Base-by-base conservation (phyloP, 1,140 invertebrate genomes). In the Brevipalpus yothersi region DNA sequence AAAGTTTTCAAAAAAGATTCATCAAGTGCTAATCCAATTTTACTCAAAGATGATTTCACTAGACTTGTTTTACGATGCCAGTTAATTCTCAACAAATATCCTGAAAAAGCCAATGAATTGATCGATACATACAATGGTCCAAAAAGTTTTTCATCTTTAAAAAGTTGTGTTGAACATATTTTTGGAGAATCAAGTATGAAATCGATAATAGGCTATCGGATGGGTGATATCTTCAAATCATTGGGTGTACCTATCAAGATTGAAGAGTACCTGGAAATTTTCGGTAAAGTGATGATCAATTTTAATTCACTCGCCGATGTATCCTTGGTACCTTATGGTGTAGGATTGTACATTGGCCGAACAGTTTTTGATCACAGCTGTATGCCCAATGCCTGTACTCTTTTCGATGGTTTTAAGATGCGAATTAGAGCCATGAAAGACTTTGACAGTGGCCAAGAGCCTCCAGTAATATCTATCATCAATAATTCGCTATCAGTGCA, bases 281-380 rank as follows among this genome's bases (percentile, higher is more conserved):
- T n/a, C n/a, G n/a, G n/a, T n/a, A n/a, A n/a, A n/a, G n/a, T n/a
- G n/a, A n/a, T n/a, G n/a, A n/a, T n/a, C n/a, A n/a, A n/a, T n/a
- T n/a, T n/a, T n/a, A n/a, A n/a, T n/a, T 9, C 10, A 11, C 9
- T 11, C 9, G 15, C 15, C 15, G 42, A 11, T 43, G 15, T 43
- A 11, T 11, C 9, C 15, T 43, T 15, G 15, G 9, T 43, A 11
- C 11, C n/a, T 42, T 54, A 59, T 41, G 60, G 60, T 17, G 5
- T 49, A 3, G 56, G n/a, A 19, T 13, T 61, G 2, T 61, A 61
- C 41, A 39, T 61, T 4, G n/a, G 45, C 5, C 51, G 17, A 41
- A 91, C 88, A 0, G 75, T 88, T 31, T 76, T 91, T 56, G 86
- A 94, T 72, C 89, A 94, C 71, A 86, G 83, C 59, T 94, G 89